Conservation (phyloP, 2,888 invertebrate species). For the Meandrusa payeni region DNA sequence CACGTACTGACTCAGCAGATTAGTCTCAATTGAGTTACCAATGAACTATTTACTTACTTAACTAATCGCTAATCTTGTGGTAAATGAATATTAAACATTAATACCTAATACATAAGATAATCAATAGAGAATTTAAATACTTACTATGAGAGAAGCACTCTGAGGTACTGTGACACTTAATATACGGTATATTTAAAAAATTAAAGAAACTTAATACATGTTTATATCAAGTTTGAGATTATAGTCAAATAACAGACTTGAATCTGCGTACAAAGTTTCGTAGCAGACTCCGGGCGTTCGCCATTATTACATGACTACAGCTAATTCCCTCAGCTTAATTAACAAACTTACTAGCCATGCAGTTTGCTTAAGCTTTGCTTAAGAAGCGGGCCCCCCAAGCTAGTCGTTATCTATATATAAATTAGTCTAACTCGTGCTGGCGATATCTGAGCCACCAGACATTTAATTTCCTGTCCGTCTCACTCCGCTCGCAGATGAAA, state of each 20-base stretch:
- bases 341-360: slow-evolving; percentile 14
- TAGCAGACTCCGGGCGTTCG: background rate
- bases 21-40: too few relatives aligned
- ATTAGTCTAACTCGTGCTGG: slow-evolving; percentile 10
- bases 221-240: too few relatives aligned
- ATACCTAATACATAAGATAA: too few relatives aligned
- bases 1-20: too few relatives aligned
- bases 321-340: slow-evolving; percentile 15
- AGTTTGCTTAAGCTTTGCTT: slow-evolving; percentile 14
- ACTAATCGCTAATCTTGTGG: too few relatives aligned
- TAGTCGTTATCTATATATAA: slow-evolving; percentile 14
- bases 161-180: too few relatives aligned
- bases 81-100: too few relatives aligned
- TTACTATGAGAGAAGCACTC: too few relatives aligned
- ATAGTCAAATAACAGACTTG: background rate
- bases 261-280: background rate
- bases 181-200: too few relatives aligned
- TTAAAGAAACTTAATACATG: too few relatives aligned
- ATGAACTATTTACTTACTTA: too few relatives aligned
- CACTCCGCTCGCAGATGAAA: background rate
- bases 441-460: slow-evolving; percentile 20
- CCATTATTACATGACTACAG: background rate
- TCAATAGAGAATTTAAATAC: too few relatives aligned
- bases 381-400: background rate
- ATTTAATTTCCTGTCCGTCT: slow-evolving; percentile 24